Conservation (phyloP, 2,113 vertebrate species). For the Atrichornis clamosus region DNA sequence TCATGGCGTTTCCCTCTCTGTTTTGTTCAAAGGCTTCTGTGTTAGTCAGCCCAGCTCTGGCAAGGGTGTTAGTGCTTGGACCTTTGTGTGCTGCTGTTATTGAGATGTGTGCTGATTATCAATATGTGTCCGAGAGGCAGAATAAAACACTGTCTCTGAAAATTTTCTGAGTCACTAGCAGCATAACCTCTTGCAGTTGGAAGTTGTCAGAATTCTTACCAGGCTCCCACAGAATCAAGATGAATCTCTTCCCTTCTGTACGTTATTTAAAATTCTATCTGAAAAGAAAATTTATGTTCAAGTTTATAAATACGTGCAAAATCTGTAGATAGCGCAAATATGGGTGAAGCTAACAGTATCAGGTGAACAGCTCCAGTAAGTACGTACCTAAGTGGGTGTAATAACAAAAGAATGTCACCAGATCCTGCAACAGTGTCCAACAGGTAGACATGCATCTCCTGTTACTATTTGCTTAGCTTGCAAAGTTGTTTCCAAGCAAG, state of each 20-base stretch:
- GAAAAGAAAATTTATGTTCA: background rate
- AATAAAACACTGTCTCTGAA: background rate
- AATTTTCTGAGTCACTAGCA: background rate
- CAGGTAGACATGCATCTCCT: background rate
- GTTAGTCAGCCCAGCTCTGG: background rate
- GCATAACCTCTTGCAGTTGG: background rate
- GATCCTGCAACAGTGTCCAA: background rate
- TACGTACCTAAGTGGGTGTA: background rate
- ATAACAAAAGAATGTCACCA: background rate
- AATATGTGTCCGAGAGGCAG: background rate
- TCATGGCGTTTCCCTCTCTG: background rate
- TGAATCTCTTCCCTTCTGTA: background rate
- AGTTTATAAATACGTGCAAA: background rate
- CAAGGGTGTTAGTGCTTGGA: background rate
- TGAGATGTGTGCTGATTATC: background rate
- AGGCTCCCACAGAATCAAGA: background rate
- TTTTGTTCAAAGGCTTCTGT: background rate
- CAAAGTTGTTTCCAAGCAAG: background rate
- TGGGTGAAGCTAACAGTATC: background rate
- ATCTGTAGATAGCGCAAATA: background rate
- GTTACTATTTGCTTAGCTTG: background rate
- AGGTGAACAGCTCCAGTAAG: background rate
- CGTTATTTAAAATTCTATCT: background rate
- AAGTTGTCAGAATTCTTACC: background rate
- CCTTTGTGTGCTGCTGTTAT: fast-evolving